These are phyloP conservation scores for Epiblema foenella DNA, from an alignment of 2,888 invertebrate genomes.

Conservation along the genomic window DNA sequence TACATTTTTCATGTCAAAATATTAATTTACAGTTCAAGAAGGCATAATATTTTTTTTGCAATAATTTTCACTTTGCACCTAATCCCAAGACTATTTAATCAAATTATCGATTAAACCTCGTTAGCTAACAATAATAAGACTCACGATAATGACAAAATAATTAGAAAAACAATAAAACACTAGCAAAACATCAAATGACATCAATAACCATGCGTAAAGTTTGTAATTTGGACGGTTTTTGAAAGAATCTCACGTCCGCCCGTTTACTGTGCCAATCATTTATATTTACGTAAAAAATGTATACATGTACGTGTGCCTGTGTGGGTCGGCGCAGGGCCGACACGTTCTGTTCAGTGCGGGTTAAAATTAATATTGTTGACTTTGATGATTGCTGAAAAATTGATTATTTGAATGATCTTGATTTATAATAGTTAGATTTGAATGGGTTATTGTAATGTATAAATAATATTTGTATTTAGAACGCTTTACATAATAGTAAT, in stretches of 20 bases:
- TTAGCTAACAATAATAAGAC: no score
- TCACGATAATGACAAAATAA: background rate
- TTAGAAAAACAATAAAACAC: conserved; percentile 5
- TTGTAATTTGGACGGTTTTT: conserved; percentile 26
- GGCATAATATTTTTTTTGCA: no score
- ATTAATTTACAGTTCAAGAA: no score
- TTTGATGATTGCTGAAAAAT: background rate
- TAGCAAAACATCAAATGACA: conserved; percentile 2
- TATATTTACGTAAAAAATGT: conserved; percentile 72
- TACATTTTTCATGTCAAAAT: no score
- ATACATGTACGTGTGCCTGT: conserved; percentile 55
- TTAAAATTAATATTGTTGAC: conserved; percentile 15
- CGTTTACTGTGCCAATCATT: conserved; percentile 62
- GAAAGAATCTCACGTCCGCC: conserved; percentile 42
- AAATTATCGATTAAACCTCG: no score
- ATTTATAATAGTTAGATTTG: no score
- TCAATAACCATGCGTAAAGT: conserved; percentile 6
- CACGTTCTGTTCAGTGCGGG: conserved; percentile 34
- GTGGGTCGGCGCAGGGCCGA: conserved; percentile 59
- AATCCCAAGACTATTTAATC: no score
- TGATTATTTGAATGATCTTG: no score
- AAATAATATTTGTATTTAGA: no score
- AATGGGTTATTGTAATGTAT: no score
- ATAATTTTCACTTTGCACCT: no score
- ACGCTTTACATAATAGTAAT: no score